phyloP scores from a whole-genome alignment of 2,888 invertebrate species.

The Stegophylla sp. region DNA sequence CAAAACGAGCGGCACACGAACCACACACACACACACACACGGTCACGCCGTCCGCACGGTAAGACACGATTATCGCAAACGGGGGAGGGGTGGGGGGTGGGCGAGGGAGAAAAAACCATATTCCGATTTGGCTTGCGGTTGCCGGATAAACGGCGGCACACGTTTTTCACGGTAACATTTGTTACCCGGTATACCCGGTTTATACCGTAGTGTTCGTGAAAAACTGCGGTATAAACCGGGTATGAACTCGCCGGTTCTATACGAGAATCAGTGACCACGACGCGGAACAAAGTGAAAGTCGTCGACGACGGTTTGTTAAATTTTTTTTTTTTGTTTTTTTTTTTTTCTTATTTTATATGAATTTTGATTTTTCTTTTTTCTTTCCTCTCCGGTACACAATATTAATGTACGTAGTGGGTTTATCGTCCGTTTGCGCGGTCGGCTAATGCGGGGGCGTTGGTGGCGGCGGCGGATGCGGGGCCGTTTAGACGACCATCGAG shows the following conservation, averaged over 20 bases:
- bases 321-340: not conserved
- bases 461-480: not conserved
- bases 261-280: not conserved
- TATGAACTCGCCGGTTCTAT: too few relatives aligned
- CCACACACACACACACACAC: not conserved
- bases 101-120: too few relatives aligned
- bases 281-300: too few relatives aligned
- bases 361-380: too few relatives aligned
- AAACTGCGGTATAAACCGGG: too few relatives aligned
- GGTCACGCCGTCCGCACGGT: not conserved
- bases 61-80: too few relatives aligned
- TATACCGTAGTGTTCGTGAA: too few relatives aligned
- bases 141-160: not conserved
- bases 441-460: not conserved
- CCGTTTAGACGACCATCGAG: slow-evolving; percentile 46
- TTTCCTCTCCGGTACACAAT: too few relatives aligned
- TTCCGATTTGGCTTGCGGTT: too few relatives aligned
- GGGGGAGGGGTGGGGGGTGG: too few relatives aligned
- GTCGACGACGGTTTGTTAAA: not conserved
- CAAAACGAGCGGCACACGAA: too few relatives aligned
- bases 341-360: not conserved
- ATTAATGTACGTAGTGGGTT: not conserved
- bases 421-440: not conserved
- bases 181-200: too few relatives aligned
- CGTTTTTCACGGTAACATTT: slow-evolving; percentile 6